Base-by-base conservation (phyloP, 2,113 vertebrate species). In the Poicephalus gulielmi region DNA sequence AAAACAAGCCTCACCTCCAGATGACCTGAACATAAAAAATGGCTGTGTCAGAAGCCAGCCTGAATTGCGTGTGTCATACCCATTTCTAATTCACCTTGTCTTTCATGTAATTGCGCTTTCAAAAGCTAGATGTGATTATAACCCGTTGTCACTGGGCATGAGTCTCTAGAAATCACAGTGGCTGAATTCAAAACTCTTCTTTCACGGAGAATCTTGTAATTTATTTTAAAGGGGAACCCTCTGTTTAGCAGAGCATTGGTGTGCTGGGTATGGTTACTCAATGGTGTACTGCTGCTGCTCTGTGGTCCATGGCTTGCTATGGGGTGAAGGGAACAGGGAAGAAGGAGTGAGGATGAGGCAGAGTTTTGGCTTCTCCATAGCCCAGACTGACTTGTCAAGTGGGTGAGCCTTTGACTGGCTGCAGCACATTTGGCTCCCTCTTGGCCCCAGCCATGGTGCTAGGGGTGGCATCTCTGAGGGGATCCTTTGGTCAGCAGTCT, bases 201-300 rank as follows among this genome's bases (percentile, higher is more conserved):
- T 92, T 70, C 62, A 67, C 64, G 33, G 67, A 77, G 23, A 86
- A 41, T 27, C n/a, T 66, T 79, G 4, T 37, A 1, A 5, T 86
- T 75, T 68, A 19, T 78, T 77, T 77, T 55, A 50, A 43, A 3
- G 9, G 39, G 18, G 24, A 84, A 3, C 20, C 23, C 33, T 35
- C 23, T 53, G 35, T 43, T 50, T 67, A 76, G 70, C 59, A 81
- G 41, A 9, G 39, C 1, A 0, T 7, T 1, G 1, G 30, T 28
- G n/a, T 70, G 68, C 53, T 62, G 60, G 57, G 30, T 82, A 64
- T 43, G 78, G 59, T 33, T 89, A 11, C 41, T n/a, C 1, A 1
- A 18, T 0, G 0, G 31, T 24, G 30, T 2, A 0, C 11, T 0
- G 1, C 17, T 0, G 0, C 67, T 53, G 30, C 52, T 69, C 1